Percentiles rank a stretch among this genome's conserved stretches.
Evolutionary conservation across 2,797 vertebrate genomes (phyloP).

Genomic region (Euthynnus affinis): DNA sequence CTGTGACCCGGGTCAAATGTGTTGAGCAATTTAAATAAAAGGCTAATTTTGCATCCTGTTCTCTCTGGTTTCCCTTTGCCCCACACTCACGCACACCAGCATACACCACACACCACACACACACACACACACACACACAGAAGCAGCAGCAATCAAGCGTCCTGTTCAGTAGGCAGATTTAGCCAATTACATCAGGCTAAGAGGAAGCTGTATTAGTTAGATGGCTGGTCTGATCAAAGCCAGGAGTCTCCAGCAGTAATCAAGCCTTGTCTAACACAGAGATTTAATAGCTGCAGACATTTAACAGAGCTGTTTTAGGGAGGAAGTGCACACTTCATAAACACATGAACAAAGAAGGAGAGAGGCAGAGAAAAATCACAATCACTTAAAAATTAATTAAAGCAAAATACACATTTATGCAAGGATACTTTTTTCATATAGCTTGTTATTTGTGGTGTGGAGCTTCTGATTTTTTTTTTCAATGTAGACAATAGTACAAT

Average conservation of each 20-base stretch:
- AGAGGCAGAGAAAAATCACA: neutral
- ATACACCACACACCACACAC: slow-evolving; percentile 24
- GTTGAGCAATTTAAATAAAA: slow-evolving; percentile 51
- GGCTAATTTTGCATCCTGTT: slow-evolving; percentile 71
- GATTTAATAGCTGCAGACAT: slow-evolving; percentile 62
- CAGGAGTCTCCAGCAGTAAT: slow-evolving; percentile 57
- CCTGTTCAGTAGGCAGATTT: slow-evolving; percentile 59
- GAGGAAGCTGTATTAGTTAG: slow-evolving; percentile 71
- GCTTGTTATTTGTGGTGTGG: neutral
- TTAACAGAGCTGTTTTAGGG: slow-evolving; percentile 54
- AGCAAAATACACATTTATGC: slow-evolving; percentile 16
- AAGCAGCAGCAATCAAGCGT: slow-evolving; percentile 65
- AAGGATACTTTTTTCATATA: neutral
- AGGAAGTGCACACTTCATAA: slow-evolving; percentile 56
- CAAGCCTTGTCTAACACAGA: slow-evolving; percentile 44
- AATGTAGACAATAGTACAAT: slow-evolving; percentile 26
- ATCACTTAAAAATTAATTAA: slow-evolving; percentile 18
- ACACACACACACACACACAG: slow-evolving; percentile 62
- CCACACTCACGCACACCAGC: slow-evolving; percentile 25
- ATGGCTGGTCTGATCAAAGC: slow-evolving; percentile 78
- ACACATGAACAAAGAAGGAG: slow-evolving; percentile 45
- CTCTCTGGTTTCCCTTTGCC: slow-evolving; percentile 42
- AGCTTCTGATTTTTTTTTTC: neutral
- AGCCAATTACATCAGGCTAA: slow-evolving; percentile 71
- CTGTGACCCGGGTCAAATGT: slow-evolving; percentile 51